Evolutionary conservation across 2,888 invertebrate genomes (phyloP).

Genomic region (Galerucella nymphaeae): DNA sequence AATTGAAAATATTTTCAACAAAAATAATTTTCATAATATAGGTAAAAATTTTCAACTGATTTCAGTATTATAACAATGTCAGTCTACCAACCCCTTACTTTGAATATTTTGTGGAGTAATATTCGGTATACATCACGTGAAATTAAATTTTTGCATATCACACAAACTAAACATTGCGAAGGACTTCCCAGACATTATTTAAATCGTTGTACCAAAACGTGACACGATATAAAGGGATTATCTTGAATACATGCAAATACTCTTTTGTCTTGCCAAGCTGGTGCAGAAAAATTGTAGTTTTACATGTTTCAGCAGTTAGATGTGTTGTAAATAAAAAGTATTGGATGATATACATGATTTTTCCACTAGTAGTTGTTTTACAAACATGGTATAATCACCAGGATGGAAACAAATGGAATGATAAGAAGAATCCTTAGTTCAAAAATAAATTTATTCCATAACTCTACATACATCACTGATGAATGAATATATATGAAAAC

Average conservation of each 20-base stretch:
- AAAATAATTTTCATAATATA: too few relatives aligned
- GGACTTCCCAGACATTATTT: background rate
- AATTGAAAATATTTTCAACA: too few relatives aligned
- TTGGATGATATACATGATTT: too few relatives aligned
- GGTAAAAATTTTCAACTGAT: too few relatives aligned
- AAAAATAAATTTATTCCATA: too few relatives aligned
- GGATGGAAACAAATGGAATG: too few relatives aligned
- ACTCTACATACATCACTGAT: too few relatives aligned
- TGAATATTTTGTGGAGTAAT: background rate
- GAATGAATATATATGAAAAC: too few relatives aligned
- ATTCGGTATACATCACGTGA: background rate
- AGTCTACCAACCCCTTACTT: background rate
- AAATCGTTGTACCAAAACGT: background rate
- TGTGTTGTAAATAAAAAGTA: too few relatives aligned
- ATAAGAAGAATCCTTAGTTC: too few relatives aligned
- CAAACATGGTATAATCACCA: too few relatives aligned
- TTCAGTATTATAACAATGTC: too few relatives aligned
- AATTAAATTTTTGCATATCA: background rate
- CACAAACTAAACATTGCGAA: background rate
- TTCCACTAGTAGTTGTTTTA: background rate
- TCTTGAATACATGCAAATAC: background rate
- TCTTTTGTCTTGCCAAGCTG: background rate
- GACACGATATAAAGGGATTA: background rate
- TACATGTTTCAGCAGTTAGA: background rate
- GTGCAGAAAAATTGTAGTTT: background rate